Evolutionary conservation across 2,888 invertebrate genomes (phyloP).

Genomic region (Phaedon cochleariae): DNA sequence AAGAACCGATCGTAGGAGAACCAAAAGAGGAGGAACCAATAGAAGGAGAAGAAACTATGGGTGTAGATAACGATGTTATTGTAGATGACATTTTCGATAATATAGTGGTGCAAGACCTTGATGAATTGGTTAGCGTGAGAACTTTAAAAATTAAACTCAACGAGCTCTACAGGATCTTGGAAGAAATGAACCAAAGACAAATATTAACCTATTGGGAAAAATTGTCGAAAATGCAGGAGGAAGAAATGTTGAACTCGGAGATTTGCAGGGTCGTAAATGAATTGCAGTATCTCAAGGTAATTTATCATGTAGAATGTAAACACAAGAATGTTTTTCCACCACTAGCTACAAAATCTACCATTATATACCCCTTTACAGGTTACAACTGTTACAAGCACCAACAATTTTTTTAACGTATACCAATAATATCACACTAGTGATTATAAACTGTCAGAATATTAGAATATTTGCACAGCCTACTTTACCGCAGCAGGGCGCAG

Average conservation of each 20-base stretch:
- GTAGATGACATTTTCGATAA: slow-evolving; percentile 35
- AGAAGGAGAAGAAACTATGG: slow-evolving; percentile 22
- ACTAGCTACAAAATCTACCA: too few relatives aligned
- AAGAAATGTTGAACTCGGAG: slow-evolving; percentile 25
- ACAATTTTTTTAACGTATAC: too few relatives aligned
- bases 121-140: slow-evolving; percentile 24
- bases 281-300: slow-evolving; percentile 29
- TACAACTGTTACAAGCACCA: too few relatives aligned
- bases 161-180: not conserved
- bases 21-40: not conserved
- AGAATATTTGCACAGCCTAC: too few relatives aligned
- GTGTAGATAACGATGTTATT: not conserved
- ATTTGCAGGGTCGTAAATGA: slow-evolving; percentile 29
- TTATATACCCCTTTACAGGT: too few relatives aligned
- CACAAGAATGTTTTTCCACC: too few relatives aligned
- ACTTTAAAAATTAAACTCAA: slow-evolving; percentile 17
- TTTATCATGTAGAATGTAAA: too few relatives aligned
- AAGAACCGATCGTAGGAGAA: not conserved
- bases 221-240: slow-evolving; percentile 12
- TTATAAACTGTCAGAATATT: too few relatives aligned
- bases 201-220: not conserved
- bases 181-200: not conserved
- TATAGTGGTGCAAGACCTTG: not conserved
- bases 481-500: too few relatives aligned
- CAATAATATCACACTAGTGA: too few relatives aligned